phyloP scores from a whole-genome alignment of 2,797 vertebrate genomes.

The Sebastes variabilis region DNA sequence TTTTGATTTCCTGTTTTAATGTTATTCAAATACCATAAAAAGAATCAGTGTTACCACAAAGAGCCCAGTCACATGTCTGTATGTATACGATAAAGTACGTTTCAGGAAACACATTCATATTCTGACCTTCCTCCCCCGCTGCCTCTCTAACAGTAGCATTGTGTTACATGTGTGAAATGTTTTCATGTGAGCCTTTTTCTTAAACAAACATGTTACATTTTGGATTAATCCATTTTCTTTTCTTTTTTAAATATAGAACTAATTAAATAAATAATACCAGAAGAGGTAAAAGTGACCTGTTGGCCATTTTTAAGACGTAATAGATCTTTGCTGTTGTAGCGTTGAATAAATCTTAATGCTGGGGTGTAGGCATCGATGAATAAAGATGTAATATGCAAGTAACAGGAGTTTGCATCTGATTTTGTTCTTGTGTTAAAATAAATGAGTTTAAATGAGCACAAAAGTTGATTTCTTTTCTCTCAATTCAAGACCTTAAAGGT shows the following conservation, averaged over 20 bases:
- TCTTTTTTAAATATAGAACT: conserved; percentile 28
- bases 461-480: not conserved
- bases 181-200: conserved; percentile 32
- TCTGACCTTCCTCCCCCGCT: not conserved
- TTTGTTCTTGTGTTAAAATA: conserved; percentile 16
- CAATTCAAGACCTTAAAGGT: not conserved
- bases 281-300: conserved; percentile 39
- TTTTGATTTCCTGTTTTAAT: not conserved
- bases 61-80: not conserved
- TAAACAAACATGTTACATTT: conserved; percentile 12
- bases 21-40: not conserved
- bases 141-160: conserved; percentile 33
- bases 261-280: conserved; percentile 65
- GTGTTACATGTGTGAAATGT: conserved; percentile 23
- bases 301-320: conserved; percentile 41
- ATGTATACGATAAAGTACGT: not conserved
- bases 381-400: conserved; percentile 76
- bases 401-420: not conserved
- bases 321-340: conserved; percentile 66
- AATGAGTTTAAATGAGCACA: not conserved
- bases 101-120: not conserved
- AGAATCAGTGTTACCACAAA: conserved; percentile 21
- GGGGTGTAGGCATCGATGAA: conserved; percentile 67
- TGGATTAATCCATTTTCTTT: conserved; percentile 2
- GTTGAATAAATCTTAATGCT: conserved; percentile 69